phyloP scores from a whole-genome alignment of 1,140 invertebrate genomes.

The Lepidurus packardi region DNA sequence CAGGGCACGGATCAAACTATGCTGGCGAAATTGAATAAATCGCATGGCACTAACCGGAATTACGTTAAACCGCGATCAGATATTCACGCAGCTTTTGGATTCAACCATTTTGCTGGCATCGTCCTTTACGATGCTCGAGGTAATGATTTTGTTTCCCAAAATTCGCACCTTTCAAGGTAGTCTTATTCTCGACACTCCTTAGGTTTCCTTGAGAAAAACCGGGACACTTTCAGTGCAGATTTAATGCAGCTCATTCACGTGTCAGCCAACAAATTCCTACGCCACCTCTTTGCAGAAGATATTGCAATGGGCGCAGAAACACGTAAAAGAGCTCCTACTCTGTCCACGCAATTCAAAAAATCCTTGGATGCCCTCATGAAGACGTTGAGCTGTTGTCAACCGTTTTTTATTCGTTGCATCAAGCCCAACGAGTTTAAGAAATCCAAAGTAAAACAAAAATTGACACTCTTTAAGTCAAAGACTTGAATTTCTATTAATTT shows the following conservation, averaged over 20 bases:
- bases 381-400: slow-evolving; percentile 87
- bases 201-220: slow-evolving; percentile 96
- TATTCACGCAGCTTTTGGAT: slow-evolving; percentile 90
- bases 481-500: slow-evolving; percentile 25
- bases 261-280: slow-evolving; percentile 88
- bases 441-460: slow-evolving; percentile 66
- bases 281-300: slow-evolving; percentile 84
- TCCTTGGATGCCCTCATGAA: slow-evolving; percentile 93
- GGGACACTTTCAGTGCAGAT: slow-evolving; percentile 95
- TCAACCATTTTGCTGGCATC: slow-evolving; percentile 96
- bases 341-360: slow-evolving; percentile 96
- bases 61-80: slow-evolving; percentile 97
- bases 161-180: not conserved
- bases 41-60: slow-evolving; percentile 83
- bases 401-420: slow-evolving; percentile 97
- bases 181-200: slow-evolving; percentile 40
- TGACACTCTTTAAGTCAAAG: not conserved
- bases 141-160: slow-evolving; percentile 42
- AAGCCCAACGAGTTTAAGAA: slow-evolving; percentile 98
- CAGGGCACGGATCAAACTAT: slow-evolving; percentile 93
- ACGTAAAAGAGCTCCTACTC: slow-evolving; percentile 83
- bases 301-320: slow-evolving; percentile 93
- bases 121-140: slow-evolving; percentile 95
- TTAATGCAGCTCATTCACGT: slow-evolving; percentile 87
- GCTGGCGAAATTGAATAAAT: slow-evolving; percentile 93